Conservation (phyloP, 2,888 invertebrate species). For the Loripinus fragilis region DNA sequence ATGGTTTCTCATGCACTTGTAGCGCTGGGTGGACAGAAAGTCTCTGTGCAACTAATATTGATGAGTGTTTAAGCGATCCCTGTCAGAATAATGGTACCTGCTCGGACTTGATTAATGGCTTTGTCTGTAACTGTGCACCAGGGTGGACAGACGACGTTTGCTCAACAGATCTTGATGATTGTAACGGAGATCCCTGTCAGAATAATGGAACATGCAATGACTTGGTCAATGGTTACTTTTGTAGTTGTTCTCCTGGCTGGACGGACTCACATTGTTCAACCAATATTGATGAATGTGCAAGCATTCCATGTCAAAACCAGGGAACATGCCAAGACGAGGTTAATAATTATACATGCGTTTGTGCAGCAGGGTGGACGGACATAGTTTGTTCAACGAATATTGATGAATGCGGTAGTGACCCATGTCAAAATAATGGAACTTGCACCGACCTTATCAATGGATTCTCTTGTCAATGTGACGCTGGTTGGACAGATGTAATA, state of each 20-base stretch:
- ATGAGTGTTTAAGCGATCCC: not conserved
- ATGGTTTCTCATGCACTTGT: not conserved
- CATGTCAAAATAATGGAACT: constrained; percentile 35
- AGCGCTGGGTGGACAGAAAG: not conserved
- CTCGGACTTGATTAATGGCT: constrained; percentile 17
- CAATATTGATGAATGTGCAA: constrained; percentile 32
- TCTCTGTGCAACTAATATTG: not conserved
- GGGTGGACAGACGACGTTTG: constrained; percentile 29
- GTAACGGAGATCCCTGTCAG: constrained; percentile 32
- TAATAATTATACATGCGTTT: constrained; percentile 38
- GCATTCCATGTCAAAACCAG: constrained; percentile 42
- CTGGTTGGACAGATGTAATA: constrained; percentile 41
- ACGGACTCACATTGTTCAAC: constrained; percentile 30
- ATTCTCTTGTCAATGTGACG: constrained; percentile 36
- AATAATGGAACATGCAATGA: constrained; percentile 40
- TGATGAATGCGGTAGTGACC: constrained; percentile 28
- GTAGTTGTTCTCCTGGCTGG: constrained; percentile 31
- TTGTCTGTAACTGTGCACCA: constrained; percentile 23
- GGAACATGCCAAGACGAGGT: constrained; percentile 32
- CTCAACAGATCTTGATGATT: constrained; percentile 34
- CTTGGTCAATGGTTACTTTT: constrained; percentile 30
- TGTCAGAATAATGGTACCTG: constrained; percentile 9
- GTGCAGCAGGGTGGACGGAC: constrained; percentile 40
- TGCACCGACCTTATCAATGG: constrained; percentile 34
- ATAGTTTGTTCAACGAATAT: constrained; percentile 32